These are phyloP conservation scores for Aurelia aurita complex sp. Pacific DNA, from an alignment of 30 jellyfish, hydroid and myxozoan genomes.

Conservation along the genomic window DNA sequence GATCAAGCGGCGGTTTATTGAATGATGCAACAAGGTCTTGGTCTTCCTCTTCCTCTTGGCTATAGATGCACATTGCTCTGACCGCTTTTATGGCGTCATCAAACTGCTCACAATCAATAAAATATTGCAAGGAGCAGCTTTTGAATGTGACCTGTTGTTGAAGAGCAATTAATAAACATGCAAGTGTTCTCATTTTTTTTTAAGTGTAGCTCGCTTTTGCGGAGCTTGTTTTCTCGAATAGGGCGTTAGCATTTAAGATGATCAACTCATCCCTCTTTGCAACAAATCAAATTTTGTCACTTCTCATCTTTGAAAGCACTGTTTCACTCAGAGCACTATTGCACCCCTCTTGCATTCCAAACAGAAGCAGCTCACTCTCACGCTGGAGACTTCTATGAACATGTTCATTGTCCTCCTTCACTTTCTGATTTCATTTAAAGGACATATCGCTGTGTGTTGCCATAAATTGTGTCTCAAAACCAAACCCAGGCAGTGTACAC, in stretches of 20 bases:
- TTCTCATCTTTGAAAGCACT: conserved; percentile 22
- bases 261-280: conserved; percentile 42
- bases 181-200: too few relatives aligned
- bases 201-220: too few relatives aligned
- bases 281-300: conserved; percentile 25
- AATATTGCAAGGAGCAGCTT: conserved; percentile 13
- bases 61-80: too few relatives aligned
- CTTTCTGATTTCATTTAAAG: not conserved
- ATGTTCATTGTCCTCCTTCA: not conserved
- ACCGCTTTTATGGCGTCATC: conserved; percentile 35
- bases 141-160: too few relatives aligned
- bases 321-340: not conserved
- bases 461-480: conserved; percentile 57
- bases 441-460: conserved; percentile 58
- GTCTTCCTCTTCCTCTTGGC: conserved; percentile 30
- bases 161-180: too few relatives aligned
- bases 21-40: conserved; percentile 34
- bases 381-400: not conserved
- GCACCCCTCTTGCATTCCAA: too few relatives aligned
- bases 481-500: conserved; percentile 53
- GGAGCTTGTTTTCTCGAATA: too few relatives aligned
- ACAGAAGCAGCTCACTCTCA: conserved; percentile 56
- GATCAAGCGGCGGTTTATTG: conserved; percentile 47
- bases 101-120: conserved; percentile 1
- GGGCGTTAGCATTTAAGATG: conserved; percentile 22